These are phyloP conservation scores for Pterocles burchelli DNA, from an alignment of 2,113 vertebrate genomes.

Conservation along the genomic window DNA sequence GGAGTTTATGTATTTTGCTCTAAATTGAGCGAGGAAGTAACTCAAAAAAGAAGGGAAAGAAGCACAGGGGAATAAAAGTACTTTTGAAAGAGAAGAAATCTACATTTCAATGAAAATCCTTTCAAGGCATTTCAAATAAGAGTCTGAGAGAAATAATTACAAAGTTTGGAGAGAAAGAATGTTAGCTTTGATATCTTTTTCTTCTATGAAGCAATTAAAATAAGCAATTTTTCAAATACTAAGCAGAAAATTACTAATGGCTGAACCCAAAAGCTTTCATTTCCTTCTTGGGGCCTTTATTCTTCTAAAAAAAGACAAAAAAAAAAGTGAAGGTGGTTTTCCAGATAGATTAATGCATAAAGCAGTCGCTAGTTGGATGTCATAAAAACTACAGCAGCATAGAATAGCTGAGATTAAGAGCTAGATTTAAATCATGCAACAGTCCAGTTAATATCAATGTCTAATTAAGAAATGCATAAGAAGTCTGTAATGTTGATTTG, in stretches of 20 bases:
- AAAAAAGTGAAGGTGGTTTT: conserved; percentile 70
- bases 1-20: conserved; percentile 13
- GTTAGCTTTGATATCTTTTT: conserved; percentile 77
- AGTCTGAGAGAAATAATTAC: conserved; percentile 74
- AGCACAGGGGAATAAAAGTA: conserved; percentile 39
- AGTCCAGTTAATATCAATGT: conserved; percentile 68
- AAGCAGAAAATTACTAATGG: conserved; percentile 74
- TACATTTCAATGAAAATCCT: conserved; percentile 71
- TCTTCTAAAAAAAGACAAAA: conserved; percentile 67
- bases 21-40: conserved; percentile 42
- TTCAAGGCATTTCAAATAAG: conserved; percentile 74
- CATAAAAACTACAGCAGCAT: conserved; percentile 70
- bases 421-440: conserved; percentile 69
- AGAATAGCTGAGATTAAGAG: conserved; percentile 72
- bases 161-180: conserved; percentile 72
- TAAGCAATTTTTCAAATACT: conserved; percentile 72
- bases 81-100: conserved; percentile 68
- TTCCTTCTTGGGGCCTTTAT: conserved; percentile 68
- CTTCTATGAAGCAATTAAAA: conserved; percentile 75
- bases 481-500: conserved; percentile 72
- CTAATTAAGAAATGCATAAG: conserved; percentile 75
- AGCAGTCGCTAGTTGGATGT: conserved; percentile 61
- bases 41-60: not conserved
- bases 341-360: conserved; percentile 69
- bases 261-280: conserved; percentile 72